A percentile compares a stretch with the other conserved stretches of the same genome.
Conservation (phyloP, 2,113 vertebrate species). For the Alethe castanea region DNA sequence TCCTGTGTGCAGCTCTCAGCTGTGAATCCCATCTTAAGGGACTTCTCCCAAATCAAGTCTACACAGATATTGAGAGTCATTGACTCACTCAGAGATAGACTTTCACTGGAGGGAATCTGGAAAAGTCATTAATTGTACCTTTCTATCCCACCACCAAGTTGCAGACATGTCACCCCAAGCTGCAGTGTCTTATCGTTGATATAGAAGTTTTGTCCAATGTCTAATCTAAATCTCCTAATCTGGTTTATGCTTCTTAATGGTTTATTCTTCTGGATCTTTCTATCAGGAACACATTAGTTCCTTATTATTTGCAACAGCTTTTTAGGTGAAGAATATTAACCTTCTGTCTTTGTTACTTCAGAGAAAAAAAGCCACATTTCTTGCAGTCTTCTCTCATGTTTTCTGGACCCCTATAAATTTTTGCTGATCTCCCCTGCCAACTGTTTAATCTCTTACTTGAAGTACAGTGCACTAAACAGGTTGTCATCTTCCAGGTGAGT, state of each 20-base stretch:
- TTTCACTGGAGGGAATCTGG: background rate
- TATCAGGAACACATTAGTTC: background rate
- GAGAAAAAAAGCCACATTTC: background rate
- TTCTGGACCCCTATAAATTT: background rate
- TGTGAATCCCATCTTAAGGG: background rate
- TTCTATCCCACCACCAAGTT: background rate
- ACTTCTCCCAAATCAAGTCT: background rate
- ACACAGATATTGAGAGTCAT: background rate
- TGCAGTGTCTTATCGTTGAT: background rate
- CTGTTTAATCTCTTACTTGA: background rate
- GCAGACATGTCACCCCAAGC: background rate
- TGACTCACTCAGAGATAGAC: background rate
- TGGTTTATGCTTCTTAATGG: background rate
- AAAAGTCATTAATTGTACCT: background rate
- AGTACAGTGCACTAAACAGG: background rate
- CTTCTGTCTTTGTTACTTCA: background rate
- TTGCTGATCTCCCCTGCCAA: background rate
- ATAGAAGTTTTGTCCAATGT: background rate
- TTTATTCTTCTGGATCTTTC: background rate
- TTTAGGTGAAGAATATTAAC: background rate
- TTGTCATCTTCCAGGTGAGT: background rate
- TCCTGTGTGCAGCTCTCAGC: background rate
- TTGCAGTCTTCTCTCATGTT: background rate
- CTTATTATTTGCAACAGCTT: background rate
- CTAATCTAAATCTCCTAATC: background rate